Conservation (phyloP, 2,797 vertebrate species). For the Philypnodon macrostomus region DNA sequence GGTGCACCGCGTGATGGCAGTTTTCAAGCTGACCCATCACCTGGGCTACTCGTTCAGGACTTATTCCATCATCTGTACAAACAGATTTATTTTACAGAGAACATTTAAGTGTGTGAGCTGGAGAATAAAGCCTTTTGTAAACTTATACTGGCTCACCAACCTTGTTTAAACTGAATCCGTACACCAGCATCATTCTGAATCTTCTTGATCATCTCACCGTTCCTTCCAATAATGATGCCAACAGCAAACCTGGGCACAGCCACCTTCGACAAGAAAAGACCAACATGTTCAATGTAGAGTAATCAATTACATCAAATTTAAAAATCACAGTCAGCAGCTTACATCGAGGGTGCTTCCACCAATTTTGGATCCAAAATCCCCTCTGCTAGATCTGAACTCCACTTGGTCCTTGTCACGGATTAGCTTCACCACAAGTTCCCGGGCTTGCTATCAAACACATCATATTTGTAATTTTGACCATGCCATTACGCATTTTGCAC, state of each 20-base stretch:
- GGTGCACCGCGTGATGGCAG: conserved; percentile 93
- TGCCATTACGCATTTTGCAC: not conserved
- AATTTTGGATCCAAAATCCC: conserved; percentile 90
- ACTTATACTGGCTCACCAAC: too few species aligned
- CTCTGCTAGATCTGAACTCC: conserved; percentile 87
- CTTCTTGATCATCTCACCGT: conserved; percentile 99
- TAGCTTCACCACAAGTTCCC: conserved; percentile 96
- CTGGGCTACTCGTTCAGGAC: conserved; percentile 91
- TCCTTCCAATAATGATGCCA: conserved; percentile 97
- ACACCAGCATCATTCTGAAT: conserved; percentile 97
- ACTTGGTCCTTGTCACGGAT: conserved; percentile 96
- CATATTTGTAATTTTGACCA: too few species aligned
- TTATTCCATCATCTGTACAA: conserved; percentile 91
- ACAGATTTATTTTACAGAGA: too few species aligned
- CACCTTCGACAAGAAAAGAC: conserved; percentile 73
- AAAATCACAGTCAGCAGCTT: conserved; percentile 26
- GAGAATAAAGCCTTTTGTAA: too few species aligned
- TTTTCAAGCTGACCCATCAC: conserved; percentile 95
- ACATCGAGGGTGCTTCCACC: conserved; percentile 94
- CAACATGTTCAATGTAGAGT: not conserved
- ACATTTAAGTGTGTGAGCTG: not conserved
- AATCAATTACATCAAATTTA: not conserved
- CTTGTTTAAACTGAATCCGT: conserved; percentile 98
- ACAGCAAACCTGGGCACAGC: conserved; percentile 95
- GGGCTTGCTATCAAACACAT: conserved; percentile 85